A percentile compares a stretch with the other conserved stretches of the same genome.
Conservation (phyloP, 1,140 invertebrate genomes). For the Aphelenchoides fujianensis region DNA sequence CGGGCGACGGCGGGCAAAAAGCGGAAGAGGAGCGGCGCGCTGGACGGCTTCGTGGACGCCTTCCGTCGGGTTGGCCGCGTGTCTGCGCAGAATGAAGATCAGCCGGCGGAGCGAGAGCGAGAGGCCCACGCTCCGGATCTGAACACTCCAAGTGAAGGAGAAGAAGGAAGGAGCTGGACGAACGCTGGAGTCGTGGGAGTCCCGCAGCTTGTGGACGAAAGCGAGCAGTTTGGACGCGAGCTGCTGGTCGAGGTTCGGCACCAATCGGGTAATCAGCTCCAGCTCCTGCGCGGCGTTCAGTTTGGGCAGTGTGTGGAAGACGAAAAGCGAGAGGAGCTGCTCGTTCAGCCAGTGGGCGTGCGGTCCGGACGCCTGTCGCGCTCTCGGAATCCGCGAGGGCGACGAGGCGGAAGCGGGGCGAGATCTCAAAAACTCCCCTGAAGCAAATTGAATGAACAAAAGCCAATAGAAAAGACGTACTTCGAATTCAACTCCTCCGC, state of each 20-base stretch:
- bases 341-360: constrained; percentile 81
- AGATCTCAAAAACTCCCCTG: constrained; percentile 69
- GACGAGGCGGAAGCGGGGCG: constrained; percentile 82
- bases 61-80: constrained; percentile 35
- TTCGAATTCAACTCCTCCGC: constrained; percentile 69
- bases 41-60: constrained; percentile 46
- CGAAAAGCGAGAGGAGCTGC: constrained; percentile 82
- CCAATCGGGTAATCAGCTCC: constrained; percentile 71
- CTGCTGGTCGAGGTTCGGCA: constrained; percentile 37
- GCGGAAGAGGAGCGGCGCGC: constrained; percentile 62
- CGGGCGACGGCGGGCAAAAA: constrained; percentile 81
- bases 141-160: not conserved
- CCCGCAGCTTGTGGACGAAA: constrained; percentile 74
- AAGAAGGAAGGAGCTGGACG: no score
- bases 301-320: constrained; percentile 82
- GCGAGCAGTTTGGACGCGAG: constrained; percentile 73
- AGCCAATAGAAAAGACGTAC: constrained; percentile 56
- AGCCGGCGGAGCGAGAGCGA: constrained; percentile 49
- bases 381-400: constrained; percentile 80
- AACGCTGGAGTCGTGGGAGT: constrained; percentile 67
- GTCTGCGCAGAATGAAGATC: constrained; percentile 46
- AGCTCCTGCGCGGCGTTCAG: constrained; percentile 77
- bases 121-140: constrained; percentile 41
- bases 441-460: constrained; percentile 63
- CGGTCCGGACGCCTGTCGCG: constrained; percentile 44